A percentile compares a stretch with the other conserved stretches of the same genome.
These are phyloP conservation scores for Notoglanidium macrostoma DNA, from an alignment of 2,797 vertebrate genomes.

Conservation along the genomic window DNA sequence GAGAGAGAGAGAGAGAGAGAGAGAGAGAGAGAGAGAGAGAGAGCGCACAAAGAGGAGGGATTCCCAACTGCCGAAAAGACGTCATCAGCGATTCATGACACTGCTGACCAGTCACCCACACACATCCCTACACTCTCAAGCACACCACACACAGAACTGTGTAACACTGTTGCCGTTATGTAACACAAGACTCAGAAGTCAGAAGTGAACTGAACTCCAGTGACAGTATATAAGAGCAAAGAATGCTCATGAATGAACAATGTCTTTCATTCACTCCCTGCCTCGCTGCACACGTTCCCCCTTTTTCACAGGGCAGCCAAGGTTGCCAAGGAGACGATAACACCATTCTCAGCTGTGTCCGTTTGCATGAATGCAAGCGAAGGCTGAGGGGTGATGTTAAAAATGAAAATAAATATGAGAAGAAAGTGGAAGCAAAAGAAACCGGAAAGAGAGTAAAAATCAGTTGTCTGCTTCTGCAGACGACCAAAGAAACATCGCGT, in stretches of 20 bases:
- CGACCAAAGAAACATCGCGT: background rate
- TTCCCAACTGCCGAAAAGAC: conserved; percentile 72
- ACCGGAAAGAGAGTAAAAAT: background rate
- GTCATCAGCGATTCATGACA: conserved; percentile 66
- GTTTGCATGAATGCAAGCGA: conserved; percentile 63
- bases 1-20: conserved; percentile 45
- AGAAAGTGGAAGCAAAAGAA: conserved; percentile 26
- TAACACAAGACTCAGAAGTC: conserved; percentile 1
- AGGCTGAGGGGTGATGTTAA: conserved; percentile 63
- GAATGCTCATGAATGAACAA: conserved; percentile 68
- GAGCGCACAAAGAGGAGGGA: conserved; percentile 68
- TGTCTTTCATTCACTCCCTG: conserved; percentile 13
- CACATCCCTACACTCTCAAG: conserved; percentile 33
- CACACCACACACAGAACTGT: background rate
- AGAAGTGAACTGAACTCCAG: conserved; percentile 29
- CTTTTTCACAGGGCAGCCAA: conserved; percentile 55
- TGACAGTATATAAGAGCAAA: conserved; percentile 45
- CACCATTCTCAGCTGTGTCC: conserved; percentile 74
- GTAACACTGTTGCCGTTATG: background rate
- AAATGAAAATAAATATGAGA: conserved; percentile 71
- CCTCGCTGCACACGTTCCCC: conserved; percentile 20
- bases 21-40: conserved; percentile 58
- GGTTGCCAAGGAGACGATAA: conserved; percentile 76
- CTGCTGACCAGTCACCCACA: conserved; percentile 48
- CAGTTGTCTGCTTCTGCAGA: conserved; percentile 10